A percentile compares a stretch with the other conserved stretches of the same genome.
Conservation (phyloP, 2,113 vertebrate genomes). For the Chaenocephalus aceratus region DNA sequence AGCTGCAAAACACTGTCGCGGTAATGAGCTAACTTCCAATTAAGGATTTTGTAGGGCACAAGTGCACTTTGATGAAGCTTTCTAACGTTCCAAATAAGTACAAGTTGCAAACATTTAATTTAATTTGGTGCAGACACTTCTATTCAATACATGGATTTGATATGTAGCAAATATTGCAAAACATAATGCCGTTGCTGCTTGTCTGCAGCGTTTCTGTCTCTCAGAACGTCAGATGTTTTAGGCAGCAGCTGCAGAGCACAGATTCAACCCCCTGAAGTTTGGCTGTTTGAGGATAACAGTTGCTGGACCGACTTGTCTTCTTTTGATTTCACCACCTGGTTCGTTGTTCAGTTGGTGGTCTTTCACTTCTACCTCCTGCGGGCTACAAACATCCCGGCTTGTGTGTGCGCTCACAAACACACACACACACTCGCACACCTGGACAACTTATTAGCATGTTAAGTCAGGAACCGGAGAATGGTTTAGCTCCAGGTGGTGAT, state of each 20-base stretch:
- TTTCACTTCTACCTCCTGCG: slow-evolving; percentile 69
- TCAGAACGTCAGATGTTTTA: slow-evolving; percentile 45
- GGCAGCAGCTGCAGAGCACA: slow-evolving; percentile 69
- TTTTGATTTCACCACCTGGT: slow-evolving; percentile 79
- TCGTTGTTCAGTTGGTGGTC: slow-evolving; percentile 73
- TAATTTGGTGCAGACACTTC: not conserved
- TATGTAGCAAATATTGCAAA: not conserved
- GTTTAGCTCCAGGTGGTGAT: slow-evolving; percentile 69
- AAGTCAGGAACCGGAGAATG: slow-evolving; percentile 59
- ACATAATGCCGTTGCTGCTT: not conserved
- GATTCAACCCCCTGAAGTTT: slow-evolving; percentile 67
- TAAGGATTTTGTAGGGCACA: not conserved
- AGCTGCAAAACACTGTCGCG: not conserved
- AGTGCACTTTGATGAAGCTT: not conserved
- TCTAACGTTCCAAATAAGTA: not conserved
- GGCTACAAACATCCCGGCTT: slow-evolving; percentile 56
- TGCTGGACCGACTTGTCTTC: slow-evolving; percentile 69
- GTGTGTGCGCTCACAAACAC: slow-evolving; percentile 16
- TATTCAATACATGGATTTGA: not conserved
- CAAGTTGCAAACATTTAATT: not conserved
- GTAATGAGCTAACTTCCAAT: not conserved
- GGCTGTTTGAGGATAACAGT: slow-evolving; percentile 72
- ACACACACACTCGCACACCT: slow-evolving; percentile 69
- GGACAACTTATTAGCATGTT: slow-evolving; percentile 70
- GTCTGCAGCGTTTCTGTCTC: slow-evolving; percentile 32